These are phyloP conservation scores for Brevipalpus yothersi DNA, from an alignment of 1,140 invertebrate genomes.

Conservation along the genomic window DNA sequence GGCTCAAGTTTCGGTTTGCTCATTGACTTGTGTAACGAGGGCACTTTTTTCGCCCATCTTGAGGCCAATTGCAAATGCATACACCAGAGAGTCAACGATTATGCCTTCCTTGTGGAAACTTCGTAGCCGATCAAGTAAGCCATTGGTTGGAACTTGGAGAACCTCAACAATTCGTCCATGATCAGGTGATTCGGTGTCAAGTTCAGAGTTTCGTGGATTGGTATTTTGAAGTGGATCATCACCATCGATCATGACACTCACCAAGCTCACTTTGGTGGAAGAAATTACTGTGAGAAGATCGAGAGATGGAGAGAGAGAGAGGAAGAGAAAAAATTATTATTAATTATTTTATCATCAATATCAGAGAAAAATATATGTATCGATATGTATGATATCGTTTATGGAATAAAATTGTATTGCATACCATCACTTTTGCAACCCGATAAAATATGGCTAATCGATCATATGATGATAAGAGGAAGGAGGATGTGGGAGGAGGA, in stretches of 20 bases:
- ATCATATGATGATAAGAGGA: too few species aligned
- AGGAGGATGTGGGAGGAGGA: too few species aligned
- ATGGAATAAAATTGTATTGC: too few species aligned
- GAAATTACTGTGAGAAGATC: not conserved
- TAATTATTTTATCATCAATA: too few species aligned
- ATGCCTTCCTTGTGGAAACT: conserved; percentile 14
- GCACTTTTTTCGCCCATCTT: conserved; percentile 15
- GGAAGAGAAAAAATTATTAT: too few species aligned
- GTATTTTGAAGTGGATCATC: conserved; percentile 8
- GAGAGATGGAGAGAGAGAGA: not conserved
- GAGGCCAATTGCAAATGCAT: conserved; percentile 20
- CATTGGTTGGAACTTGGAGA: conserved; percentile 18
- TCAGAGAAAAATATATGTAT: too few species aligned
- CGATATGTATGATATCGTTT: too few species aligned
- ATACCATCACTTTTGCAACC: too few species aligned
- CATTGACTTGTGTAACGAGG: not conserved
- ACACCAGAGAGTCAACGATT: conserved; percentile 18
- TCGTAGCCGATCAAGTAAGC: conserved; percentile 18
- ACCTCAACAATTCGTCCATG: conserved; percentile 16
- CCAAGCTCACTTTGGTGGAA: conserved; percentile 4
- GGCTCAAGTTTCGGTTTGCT: not conserved
- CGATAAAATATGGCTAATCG: too few species aligned
- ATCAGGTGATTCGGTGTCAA: conserved; percentile 7
- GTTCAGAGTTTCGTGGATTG: conserved; percentile 5
- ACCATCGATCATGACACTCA: conserved; percentile 6